Conservation (phyloP, 2,113 vertebrate species). For the Mobula birostris region DNA sequence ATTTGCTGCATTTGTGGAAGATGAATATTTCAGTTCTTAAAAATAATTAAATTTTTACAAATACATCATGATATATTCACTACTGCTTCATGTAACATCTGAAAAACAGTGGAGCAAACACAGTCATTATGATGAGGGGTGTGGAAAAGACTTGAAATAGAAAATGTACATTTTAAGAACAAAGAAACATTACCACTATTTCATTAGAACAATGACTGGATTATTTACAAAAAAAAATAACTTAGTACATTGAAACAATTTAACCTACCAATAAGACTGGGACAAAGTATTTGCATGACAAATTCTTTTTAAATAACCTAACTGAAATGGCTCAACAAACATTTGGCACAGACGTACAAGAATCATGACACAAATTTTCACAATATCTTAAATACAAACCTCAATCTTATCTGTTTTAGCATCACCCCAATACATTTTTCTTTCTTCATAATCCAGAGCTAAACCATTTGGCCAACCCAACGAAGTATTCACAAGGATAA, state of each 20-base stretch:
- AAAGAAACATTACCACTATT: not conserved
- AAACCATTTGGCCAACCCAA: slow-evolving; percentile 96
- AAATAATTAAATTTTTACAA: not conserved
- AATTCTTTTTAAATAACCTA: not conserved
- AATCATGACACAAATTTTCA: not conserved
- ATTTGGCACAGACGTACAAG: not conserved
- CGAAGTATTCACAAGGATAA: slow-evolving; percentile 87
- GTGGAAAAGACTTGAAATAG: too few relatives aligned
- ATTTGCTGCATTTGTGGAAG: not conserved
- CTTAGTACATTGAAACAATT: not conserved
- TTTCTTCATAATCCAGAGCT: slow-evolving; percentile 80
- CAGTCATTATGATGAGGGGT: not conserved
- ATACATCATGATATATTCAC: not conserved
- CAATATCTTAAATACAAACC: slow-evolving; percentile 55
- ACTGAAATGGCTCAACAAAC: not conserved
- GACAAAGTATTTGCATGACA: not conserved
- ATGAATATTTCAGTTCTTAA: not conserved
- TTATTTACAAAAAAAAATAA: not conserved
- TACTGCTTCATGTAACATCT: not conserved
- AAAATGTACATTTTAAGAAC: not conserved
- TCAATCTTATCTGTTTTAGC: slow-evolving; percentile 91
- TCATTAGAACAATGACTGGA: not conserved
- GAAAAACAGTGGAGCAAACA: not conserved
- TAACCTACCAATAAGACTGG: not conserved
- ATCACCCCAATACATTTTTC: slow-evolving; percentile 93